Base-by-base conservation (phyloP, 2,888 invertebrate genomes). In the Sesia bembeciformis region DNA sequence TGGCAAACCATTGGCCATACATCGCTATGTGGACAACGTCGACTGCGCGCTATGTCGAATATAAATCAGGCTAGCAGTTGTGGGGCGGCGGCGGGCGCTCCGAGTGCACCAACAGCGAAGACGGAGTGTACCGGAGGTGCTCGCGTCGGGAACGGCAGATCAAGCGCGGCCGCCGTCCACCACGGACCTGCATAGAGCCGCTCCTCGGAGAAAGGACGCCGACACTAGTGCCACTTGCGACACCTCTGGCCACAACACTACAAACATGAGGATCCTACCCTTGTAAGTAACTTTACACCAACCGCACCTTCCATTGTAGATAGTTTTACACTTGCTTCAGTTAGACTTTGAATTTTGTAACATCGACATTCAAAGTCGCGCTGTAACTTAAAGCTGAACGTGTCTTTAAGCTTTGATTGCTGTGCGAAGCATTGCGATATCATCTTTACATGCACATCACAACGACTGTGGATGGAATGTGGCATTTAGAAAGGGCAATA, bases 141-240 rank as follows among this genome's bases (percentile, higher is more conserved):
- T 63, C 65, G 68, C 61, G 70, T 65, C 66, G 57, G 70, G 68
- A 66, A 70, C 73, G 67, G 62, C 86, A 87, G 79, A 85, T 74
- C 79, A 78, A 77, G 72, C 78, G 84, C 79, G 81, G 81, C 81
- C 81, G 72, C 83, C 79, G 83, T 70, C 67, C 76, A 75, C 70
- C 70, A 76, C 74, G 75, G 81, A 87, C 87, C 85, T 84, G 76
- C 76, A 74, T 74, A 66, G 64, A 73, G 66, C 70, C 72, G 72
- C 72, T 66, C 64, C 71, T 69, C 67, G 74, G 79, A 83, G 81
- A 83, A 81, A 84, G 78, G 78, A 81, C n/a, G 40, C 66, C 68
- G 66, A 72, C 62, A 62, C 66, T 70, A 75, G 74, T 72, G 65
- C 68, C 68, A 72, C 73, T 74, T 76, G 63, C 76, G 67, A 76